Percentiles rank a stretch among this genome's conserved stretches.
These are phyloP conservation scores for Baronia brevicornis DNA, from an alignment of 2,888 invertebrate genomes.

Conservation along the genomic window DNA sequence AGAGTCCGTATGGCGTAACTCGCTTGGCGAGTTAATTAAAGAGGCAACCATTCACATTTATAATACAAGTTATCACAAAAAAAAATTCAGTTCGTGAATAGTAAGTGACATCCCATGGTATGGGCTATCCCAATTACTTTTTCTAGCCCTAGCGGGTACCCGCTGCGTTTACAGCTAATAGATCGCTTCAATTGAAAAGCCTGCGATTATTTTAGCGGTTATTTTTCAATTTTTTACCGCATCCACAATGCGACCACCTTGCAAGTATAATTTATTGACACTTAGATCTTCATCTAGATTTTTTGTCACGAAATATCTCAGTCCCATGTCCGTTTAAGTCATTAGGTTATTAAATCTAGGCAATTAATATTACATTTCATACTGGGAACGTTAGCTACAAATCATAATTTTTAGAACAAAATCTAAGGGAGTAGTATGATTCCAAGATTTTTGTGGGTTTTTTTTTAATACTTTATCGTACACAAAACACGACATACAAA, in stretches of 20 bases:
- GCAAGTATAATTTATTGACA: constrained; percentile 8
- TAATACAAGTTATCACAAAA: no score
- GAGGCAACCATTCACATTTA: no score
- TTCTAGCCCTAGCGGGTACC: constrained; percentile 10
- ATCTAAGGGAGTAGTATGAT: no score
- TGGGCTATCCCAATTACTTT: constrained; percentile 16
- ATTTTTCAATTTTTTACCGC: constrained; percentile 11
- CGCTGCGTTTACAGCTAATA: constrained; percentile 12
- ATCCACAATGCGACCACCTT: constrained; percentile 11
- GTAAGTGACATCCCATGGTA: no score
- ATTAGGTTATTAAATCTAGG: constrained; percentile 7
- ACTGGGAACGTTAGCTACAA: background rate
- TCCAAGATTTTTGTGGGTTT: no score
- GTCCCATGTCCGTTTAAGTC: constrained; percentile 1
- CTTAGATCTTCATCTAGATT: background rate
- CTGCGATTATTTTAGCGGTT: constrained; percentile 10
- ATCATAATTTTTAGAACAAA: background rate
- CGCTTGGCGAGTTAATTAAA: no score
- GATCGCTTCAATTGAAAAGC: constrained; percentile 9
- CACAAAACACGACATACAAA: no score
- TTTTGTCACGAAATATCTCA: background rate
- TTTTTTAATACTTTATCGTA: no score
- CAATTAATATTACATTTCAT: constrained; percentile 7
- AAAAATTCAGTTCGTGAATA: no score
- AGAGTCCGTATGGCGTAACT: no score